Percentiles rank a stretch among this genome's conserved stretches.
phyloP scores from a whole-genome alignment of 1,140 invertebrate species.

The Papilio aristodemus region DNA sequence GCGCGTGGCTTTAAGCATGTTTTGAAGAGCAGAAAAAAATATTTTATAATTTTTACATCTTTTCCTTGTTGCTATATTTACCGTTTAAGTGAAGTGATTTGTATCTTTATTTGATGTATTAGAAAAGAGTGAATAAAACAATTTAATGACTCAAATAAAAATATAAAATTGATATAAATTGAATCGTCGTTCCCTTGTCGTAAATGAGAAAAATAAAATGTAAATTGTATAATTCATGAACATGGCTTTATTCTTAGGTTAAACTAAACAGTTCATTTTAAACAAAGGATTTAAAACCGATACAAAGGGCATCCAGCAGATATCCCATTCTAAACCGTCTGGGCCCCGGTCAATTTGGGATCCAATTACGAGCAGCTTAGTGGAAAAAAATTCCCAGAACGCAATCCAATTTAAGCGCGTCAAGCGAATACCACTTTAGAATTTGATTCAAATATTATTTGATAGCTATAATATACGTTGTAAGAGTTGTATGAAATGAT shows the following conservation, averaged over 20 bases:
- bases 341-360: constrained; percentile 29
- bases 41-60: neutral
- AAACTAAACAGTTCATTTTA: constrained; percentile 7
- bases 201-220: constrained; percentile 9
- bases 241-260: neutral
- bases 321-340: constrained; percentile 30
- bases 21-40: neutral
- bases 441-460: constrained; percentile 7
- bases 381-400: neutral
- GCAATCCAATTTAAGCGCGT: constrained; percentile 19
- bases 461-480: neutral
- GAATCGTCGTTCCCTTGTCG: neutral
- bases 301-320: constrained; percentile 10
- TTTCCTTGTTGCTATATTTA: neutral
- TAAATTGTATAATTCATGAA: neutral
- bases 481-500: neutral
- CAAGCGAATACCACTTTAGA: constrained; percentile 1
- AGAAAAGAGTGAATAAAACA: neutral
- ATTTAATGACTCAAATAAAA: neutral
- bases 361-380: constrained; percentile 31
- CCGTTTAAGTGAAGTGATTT: neutral
- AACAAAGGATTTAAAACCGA: constrained; percentile 26
- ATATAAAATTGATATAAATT: neutral
- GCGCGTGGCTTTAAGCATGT: neutral
- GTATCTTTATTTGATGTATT: too few species aligned